phyloP scores from a whole-genome alignment of 2,797 vertebrate species.

The Manis pentadactyla region DNA sequence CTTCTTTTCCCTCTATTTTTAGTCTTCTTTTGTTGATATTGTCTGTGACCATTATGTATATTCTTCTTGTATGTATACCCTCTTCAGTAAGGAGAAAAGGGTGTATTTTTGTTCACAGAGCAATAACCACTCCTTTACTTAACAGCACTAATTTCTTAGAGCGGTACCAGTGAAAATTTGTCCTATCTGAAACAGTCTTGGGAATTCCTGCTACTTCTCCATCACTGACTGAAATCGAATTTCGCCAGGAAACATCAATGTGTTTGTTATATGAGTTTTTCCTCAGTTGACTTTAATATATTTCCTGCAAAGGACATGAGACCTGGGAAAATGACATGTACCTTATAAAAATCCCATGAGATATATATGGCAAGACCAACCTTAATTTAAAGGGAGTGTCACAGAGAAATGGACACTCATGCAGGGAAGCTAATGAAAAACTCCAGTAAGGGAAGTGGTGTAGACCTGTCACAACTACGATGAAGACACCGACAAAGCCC shows the following conservation, averaged over 20 bases:
- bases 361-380: neutral
- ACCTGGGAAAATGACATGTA: neutral
- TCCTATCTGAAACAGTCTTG: neutral
- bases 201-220: neutral
- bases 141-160: neutral
- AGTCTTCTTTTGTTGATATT: neutral
- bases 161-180: neutral
- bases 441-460: neutral
- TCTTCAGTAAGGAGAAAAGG: constrained; percentile 28
- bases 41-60: neutral
- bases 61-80: too few relatives aligned
- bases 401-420: neutral
- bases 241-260: neutral
- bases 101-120: neutral
- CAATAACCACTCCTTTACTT: neutral
- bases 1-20: neutral
- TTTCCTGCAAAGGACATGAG: neutral
- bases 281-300: neutral
- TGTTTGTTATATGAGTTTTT: neutral
- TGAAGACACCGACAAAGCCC: neutral
- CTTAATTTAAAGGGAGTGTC: neutral
- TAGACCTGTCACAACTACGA: neutral
- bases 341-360: neutral
- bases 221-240: neutral
- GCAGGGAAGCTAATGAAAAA: neutral